A percentile compares a stretch with the other conserved stretches of the same genome.
phyloP scores from a whole-genome alignment of 2,797 vertebrate species.

The Varecia variegata region DNA sequence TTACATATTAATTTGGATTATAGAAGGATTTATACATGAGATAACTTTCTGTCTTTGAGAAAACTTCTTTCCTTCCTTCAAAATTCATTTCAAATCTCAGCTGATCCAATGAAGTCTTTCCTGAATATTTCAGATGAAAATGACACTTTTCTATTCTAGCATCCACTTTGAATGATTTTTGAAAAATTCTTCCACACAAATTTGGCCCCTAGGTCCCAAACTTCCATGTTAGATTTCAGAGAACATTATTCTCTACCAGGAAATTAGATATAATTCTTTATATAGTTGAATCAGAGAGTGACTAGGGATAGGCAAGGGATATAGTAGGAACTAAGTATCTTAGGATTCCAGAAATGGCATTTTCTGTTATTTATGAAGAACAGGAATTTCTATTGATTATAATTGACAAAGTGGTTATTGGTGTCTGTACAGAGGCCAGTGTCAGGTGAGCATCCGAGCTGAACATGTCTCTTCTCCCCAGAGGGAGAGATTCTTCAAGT shows the following conservation, averaged over 20 bases:
- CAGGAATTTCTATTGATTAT: not conserved
- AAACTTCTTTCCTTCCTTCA: not conserved
- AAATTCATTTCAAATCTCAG: not conserved
- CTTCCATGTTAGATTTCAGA: not conserved
- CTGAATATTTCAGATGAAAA: not conserved
- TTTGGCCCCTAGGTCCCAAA: not conserved
- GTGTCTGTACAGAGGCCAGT: not conserved
- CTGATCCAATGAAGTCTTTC: not conserved
- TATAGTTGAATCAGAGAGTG: not conserved
- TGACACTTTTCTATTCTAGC: not conserved
- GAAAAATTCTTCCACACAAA: not conserved
- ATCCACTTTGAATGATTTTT: not conserved
- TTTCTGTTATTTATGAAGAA: not conserved
- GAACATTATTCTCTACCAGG: not conserved
- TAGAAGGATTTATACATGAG: not conserved
- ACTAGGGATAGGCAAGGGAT: not conserved
- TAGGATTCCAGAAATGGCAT: not conserved
- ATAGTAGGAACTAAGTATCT: not conserved
- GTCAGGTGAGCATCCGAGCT: not conserved
- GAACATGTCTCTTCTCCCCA: not conserved
- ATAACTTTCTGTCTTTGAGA: not conserved
- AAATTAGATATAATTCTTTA: not conserved
- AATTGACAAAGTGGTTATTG: not conserved
- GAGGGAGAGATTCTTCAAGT: not conserved
- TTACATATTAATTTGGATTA: not conserved